Base-by-base conservation (phyloP, 2,113 vertebrate species). In the Gallinago paraguaiae region DNA sequence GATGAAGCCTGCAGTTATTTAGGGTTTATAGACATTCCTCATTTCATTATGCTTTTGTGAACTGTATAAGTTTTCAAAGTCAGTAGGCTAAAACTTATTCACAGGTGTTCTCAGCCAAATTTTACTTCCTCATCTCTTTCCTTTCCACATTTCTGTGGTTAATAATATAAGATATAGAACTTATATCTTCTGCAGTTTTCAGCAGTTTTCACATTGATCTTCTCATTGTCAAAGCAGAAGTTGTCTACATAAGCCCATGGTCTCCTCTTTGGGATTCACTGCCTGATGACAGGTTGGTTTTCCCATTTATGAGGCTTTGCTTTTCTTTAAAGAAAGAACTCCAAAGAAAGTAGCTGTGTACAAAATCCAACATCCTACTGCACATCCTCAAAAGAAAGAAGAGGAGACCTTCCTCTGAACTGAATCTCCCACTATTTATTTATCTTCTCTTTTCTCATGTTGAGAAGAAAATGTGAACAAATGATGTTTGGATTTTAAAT, bases 31-130 rank as follows among this genome's bases (percentile, higher is more conserved):
- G 35, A 68, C 46, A 89, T 96, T 45, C 61, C 50, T 93, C 13
- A 24, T 94, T 91, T 94, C 79, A 84, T 93, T 86, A 92, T 84
- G 17, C 16, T 81, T 90, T 76, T 86, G 51, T 88, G 69, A 93
- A 92, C 74, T 72, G 65, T 45, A 70, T 27, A 54, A 28, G 18
- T 75, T 94, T 95, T 93, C 61, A 81, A 68, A 91, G 85, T 75
- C 77, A 91, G 20, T 59, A 53, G 24, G 24, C 53, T 87, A 54
- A 56, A 59, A 87, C 94, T 88, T 95, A 94, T 83, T 90, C 46
- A 86, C 27, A 60, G 53, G 64, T 70, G 45, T 76, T 87, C 37
- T 92, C 33, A 61, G 63, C 27, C 78, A 69, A 82, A 61, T 14
- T 72, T 69, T 87, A 75, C 51, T 78, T 87, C n/a, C 31, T 88